Conservation (phyloP, 2,797 vertebrate genomes). For the Falco cherrug region DNA sequence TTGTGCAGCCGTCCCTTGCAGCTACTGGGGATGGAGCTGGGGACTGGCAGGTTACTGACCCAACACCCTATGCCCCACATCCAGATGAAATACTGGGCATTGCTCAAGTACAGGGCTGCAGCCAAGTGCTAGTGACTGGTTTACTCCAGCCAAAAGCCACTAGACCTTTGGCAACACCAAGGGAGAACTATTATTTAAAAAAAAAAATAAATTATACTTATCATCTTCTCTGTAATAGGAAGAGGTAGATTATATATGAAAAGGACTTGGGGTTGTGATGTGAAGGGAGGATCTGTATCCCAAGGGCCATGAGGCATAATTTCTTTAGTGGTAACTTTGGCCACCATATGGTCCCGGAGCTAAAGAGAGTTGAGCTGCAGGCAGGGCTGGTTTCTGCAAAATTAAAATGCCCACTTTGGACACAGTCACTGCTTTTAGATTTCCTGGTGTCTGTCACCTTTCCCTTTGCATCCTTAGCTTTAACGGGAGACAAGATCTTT, state of each 20-base stretch:
- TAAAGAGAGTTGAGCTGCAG: background rate
- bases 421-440: background rate
- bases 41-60: background rate
- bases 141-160: background rate
- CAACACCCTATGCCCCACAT: background rate
- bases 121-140: background rate
- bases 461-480: background rate
- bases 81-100: background rate
- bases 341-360: background rate
- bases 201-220: background rate
- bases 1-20: rapidly evolving
- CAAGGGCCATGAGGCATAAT: background rate
- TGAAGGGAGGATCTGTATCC: background rate
- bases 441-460: background rate
- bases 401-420: background rate
- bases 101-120: background rate
- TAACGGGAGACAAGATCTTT: background rate
- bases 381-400: background rate
- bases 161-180: background rate
- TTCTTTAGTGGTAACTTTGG: background rate
- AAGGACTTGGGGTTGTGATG: background rate
- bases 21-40: background rate
- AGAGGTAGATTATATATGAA: background rate
- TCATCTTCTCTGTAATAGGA: background rate
- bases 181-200: background rate